Evolutionary conservation across 1,140 invertebrate genomes (phyloP).

Genomic region (Danaus plexippus): DNA sequence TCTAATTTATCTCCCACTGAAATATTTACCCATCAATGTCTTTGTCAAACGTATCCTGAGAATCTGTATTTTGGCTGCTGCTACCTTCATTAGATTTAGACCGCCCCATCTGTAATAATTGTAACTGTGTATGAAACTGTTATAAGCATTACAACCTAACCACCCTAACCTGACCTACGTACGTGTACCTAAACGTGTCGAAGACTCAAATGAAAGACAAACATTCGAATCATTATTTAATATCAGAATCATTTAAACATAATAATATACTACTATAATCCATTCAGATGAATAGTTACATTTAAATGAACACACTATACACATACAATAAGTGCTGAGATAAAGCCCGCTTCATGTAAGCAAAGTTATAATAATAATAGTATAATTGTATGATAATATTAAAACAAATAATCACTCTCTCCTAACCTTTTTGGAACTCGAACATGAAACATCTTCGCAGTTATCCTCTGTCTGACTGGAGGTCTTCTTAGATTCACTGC

Average conservation of each 20-base stretch:
- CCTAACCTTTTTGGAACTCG: slow-evolving; percentile 29
- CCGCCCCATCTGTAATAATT: slow-evolving; percentile 61
- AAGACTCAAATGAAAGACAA: slow-evolving; percentile 17
- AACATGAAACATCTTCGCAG: slow-evolving; percentile 20
- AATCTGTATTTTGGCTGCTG: slow-evolving; percentile 53
- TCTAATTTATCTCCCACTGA: background rate
- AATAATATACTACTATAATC: slow-evolving; percentile 3
- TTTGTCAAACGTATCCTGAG: slow-evolving; percentile 49
- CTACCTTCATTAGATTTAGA: slow-evolving; percentile 49
- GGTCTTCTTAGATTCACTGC: slow-evolving; percentile 12
- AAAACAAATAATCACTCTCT: slow-evolving; percentile 14
- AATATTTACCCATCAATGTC: slow-evolving; percentile 65
- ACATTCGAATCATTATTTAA: slow-evolving; percentile 11
- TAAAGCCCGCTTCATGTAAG: background rate
- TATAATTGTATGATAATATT: slow-evolving; percentile 6
- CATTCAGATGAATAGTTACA: background rate
- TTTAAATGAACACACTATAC: too few species aligned
- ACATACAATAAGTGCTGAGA: too few species aligned
- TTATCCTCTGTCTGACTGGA: slow-evolving; percentile 9
- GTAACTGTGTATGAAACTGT: slow-evolving; percentile 26
- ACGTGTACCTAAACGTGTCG: slow-evolving; percentile 1
- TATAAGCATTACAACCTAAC: background rate
- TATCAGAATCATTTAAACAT: slow-evolving; percentile 1
- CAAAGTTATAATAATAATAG: background rate
- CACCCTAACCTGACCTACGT: slow-evolving; percentile 1